Percentiles rank a stretch among this genome's conserved stretches.
Conservation (phyloP, 2,797 vertebrate genomes). For the Spondyliosoma cantharus region DNA sequence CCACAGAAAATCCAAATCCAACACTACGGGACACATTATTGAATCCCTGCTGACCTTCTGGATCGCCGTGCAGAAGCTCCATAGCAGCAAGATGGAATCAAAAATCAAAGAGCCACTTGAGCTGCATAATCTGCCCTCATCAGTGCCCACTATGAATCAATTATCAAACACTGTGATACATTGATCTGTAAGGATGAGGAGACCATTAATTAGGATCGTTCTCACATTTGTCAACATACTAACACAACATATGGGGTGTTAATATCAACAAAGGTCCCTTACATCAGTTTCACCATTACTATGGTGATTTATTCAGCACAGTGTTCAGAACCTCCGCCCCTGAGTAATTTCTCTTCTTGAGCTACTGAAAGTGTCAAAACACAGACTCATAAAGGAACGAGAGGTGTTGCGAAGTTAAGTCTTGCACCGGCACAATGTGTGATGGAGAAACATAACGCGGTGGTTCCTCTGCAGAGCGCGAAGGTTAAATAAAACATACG, state of each 20-base stretch:
- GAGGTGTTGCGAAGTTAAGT: constrained; percentile 11
- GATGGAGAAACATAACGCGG: constrained; percentile 33
- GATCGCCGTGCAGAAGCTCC: background rate
- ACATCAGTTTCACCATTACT: constrained; percentile 27
- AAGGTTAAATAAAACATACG: constrained; percentile 71
- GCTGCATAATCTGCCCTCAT: background rate
- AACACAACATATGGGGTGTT: background rate
- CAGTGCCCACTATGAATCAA: background rate
- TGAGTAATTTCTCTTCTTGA: background rate
- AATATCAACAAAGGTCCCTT: constrained; percentile 11
- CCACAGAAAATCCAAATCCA: background rate
- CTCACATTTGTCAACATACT: constrained; percentile 11
- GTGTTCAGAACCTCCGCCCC: background rate
- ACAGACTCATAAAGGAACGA: constrained; percentile 4
- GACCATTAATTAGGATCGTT: background rate
- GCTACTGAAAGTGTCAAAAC: constrained; percentile 31
- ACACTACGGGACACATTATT: background rate
- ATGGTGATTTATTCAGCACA: constrained; percentile 28
- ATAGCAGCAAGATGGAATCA: background rate
- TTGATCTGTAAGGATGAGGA: background rate
- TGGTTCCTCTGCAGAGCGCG: constrained; percentile 39
- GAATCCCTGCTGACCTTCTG: background rate
- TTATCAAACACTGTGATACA: background rate
- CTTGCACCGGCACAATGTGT: constrained; percentile 38
- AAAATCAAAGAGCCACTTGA: background rate